phyloP scores from a whole-genome alignment of 2,888 invertebrate species.

The Glyphotaelius pellucidus region DNA sequence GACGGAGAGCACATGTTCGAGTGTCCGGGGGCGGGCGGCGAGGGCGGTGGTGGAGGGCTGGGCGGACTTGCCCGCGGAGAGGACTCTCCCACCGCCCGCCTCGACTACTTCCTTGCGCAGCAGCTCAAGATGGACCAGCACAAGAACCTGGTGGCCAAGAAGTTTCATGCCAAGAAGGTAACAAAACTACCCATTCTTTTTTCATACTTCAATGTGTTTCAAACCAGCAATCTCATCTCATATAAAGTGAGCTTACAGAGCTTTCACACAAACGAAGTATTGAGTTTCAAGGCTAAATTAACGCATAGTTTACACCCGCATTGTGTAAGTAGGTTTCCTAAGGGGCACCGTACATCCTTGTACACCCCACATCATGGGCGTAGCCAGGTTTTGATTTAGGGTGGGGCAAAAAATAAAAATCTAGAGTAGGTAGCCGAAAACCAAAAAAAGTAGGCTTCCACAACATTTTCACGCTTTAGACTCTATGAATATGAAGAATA shows the following conservation, averaged over 20 bases:
- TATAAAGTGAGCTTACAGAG: no score
- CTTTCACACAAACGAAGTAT: no score
- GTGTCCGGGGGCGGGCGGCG: slow-evolving; percentile 82
- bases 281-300: no score
- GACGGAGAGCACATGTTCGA: slow-evolving; percentile 98
- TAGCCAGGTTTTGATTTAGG: no score
- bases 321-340: background rate
- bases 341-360: background rate
- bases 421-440: no score
- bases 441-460: no score
- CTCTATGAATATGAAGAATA: no score
- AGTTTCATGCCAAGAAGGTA: slow-evolving; percentile 81
- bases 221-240: no score
- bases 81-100: slow-evolving; percentile 73
- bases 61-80: slow-evolving; percentile 66
- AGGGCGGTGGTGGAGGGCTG: background rate
- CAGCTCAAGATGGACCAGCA: slow-evolving; percentile 78
- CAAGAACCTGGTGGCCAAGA: slow-evolving; percentile 87
- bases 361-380: no score
- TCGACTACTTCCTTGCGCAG: slow-evolving; percentile 81
- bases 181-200: slow-evolving; percentile 36
- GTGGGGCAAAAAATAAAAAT: no score
- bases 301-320: background rate
- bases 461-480: no score
- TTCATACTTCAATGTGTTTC: slow-evolving; percentile 66